Evolutionary conservation across 2,113 vertebrate genomes (phyloP).

Genomic region (Pterocles orientalis): DNA sequence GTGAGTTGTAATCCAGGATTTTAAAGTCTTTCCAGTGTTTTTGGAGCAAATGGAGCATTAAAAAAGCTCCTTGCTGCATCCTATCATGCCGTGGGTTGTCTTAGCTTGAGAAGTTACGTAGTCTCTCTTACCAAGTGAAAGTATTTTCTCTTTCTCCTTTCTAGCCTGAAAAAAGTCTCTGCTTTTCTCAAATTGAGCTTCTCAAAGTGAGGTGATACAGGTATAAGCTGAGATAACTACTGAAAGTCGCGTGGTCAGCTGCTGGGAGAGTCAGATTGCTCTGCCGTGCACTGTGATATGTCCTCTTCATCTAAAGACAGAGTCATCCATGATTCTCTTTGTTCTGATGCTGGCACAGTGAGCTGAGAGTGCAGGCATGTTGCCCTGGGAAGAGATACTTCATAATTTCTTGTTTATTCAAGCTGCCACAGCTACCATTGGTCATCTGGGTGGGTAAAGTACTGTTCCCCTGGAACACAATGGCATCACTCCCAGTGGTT

Average conservation of each 20-base stretch:
- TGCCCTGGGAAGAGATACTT: not conserved
- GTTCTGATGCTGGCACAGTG: not conserved
- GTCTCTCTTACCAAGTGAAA: not conserved
- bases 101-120: not conserved
- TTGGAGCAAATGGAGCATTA: not conserved
- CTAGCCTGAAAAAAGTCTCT: not conserved
- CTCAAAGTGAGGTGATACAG: not conserved
- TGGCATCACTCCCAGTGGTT: not conserved
- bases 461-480: not conserved
- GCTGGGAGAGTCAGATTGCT: not conserved
- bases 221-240: not conserved
- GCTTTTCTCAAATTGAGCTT: not conserved
- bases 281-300: rapidly evolving
- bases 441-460: not conserved
- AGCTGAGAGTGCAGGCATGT: not conserved
- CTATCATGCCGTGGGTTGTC: not conserved
- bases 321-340: not conserved
- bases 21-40: not conserved
- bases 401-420: not conserved
- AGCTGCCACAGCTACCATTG: not conserved
- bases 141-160: not conserved
- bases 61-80: not conserved
- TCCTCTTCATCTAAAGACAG: not conserved
- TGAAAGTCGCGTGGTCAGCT: not conserved
- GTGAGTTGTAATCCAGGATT: not conserved